Evolutionary conservation across 2,797 vertebrate species (phyloP).

Genomic region (Danio albolineatus): DNA sequence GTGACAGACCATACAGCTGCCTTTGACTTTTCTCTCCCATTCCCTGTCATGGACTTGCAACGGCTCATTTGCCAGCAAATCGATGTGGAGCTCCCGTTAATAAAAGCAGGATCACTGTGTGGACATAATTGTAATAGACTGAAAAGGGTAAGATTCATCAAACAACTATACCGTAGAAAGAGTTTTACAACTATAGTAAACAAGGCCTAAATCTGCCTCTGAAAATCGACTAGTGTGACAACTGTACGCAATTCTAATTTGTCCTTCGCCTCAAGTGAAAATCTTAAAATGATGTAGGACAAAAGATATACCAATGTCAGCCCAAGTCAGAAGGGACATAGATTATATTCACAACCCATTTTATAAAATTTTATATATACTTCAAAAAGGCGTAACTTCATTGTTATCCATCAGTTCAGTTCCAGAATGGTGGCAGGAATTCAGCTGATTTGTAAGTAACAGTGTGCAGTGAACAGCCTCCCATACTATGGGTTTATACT

Average conservation of each 20-base stretch:
- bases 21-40: slow-evolving; percentile 1
- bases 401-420: background rate
- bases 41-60: background rate
- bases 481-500: background rate
- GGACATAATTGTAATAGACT: background rate
- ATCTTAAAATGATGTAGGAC: background rate
- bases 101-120: background rate
- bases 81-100: background rate
- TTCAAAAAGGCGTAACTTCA: background rate
- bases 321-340: background rate
- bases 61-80: background rate
- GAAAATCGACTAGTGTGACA: background rate
- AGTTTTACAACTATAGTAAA: background rate
- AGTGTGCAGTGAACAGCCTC: slow-evolving; percentile 1
- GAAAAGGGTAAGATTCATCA: background rate
- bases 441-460: background rate
- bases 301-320: background rate
- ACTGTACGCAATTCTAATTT: background rate
- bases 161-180: background rate
- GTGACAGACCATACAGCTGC: background rate
- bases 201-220: background rate
- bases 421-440: background rate
- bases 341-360: background rate
- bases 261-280: background rate
- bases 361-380: background rate